Conservation (phyloP, 1,140 invertebrate genomes). For the Ridgeia piscesae region DNA sequence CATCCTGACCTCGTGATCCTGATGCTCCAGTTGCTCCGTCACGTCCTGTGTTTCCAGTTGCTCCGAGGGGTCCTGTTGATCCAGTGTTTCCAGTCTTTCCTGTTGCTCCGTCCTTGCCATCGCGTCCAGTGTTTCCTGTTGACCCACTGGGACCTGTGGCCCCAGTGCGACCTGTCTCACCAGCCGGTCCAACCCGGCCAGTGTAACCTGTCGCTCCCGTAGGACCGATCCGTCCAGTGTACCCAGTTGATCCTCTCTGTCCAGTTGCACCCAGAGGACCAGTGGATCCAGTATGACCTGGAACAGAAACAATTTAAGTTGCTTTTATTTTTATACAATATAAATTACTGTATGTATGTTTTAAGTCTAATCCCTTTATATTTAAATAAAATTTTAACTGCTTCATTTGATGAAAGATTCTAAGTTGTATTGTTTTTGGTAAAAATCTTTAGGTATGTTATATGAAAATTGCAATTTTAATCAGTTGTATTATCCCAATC, state of each 20-base stretch:
- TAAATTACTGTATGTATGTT: no score
- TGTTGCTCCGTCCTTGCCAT: background rate
- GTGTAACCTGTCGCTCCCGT: background rate
- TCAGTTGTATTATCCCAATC: no score
- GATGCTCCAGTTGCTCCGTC: slow-evolving; percentile 13
- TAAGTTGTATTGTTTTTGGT: no score
- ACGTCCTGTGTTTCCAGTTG: slow-evolving; percentile 7
- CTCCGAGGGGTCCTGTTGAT: slow-evolving; percentile 5
- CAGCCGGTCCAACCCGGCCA: background rate
- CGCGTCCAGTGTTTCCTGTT: slow-evolving; percentile 14
- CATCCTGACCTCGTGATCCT: background rate
- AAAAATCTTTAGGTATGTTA: no score
- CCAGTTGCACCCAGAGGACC: slow-evolving; percentile 15
- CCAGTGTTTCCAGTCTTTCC: background rate
- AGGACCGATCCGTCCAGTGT: slow-evolving; percentile 9
- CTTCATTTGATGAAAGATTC: no score
- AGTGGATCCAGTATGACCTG: background rate
- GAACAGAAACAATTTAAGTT: background rate
- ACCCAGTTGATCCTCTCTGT: background rate
- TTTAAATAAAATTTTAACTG: no score
- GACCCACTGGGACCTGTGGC: background rate
- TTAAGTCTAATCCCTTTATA: no score
- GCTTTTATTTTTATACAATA: no score
- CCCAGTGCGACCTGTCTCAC: background rate
- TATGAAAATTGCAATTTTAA: no score